Evolutionary conservation across 2,113 vertebrate genomes (phyloP).

Genomic region (Sturnira hondurensis): DNA sequence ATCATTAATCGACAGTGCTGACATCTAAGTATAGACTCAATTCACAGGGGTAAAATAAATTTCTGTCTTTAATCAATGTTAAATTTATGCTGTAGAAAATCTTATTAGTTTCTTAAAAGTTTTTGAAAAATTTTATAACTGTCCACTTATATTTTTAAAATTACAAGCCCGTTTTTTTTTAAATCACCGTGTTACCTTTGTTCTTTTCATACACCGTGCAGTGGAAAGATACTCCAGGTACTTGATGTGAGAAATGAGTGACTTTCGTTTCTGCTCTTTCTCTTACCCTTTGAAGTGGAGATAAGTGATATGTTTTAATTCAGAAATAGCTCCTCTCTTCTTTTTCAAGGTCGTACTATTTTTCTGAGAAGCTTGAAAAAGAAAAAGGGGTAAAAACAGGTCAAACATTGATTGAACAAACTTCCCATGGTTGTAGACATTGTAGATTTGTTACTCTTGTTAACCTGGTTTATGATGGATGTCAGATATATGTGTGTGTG

Average conservation of each 20-base stretch:
- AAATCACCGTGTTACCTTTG: not conserved
- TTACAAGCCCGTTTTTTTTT: not conserved
- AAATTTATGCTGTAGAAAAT: not conserved
- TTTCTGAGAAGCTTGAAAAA: not conserved
- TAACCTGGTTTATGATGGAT: not conserved
- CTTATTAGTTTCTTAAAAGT: not conserved
- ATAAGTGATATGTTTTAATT: not conserved
- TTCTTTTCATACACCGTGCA: not conserved
- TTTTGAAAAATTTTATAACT: not conserved
- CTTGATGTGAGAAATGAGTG: not conserved
- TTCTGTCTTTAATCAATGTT: not conserved
- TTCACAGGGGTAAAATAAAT: not conserved
- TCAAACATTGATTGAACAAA: not conserved
- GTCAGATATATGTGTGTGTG: not conserved
- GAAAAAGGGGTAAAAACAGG: not conserved
- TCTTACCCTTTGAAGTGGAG: not conserved
- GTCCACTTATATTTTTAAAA: not conserved
- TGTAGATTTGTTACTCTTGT: not conserved
- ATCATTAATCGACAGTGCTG: not conserved
- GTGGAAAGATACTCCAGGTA: not conserved
- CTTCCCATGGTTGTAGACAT: not conserved
- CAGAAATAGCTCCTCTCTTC: not conserved
- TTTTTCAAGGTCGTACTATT: not conserved
- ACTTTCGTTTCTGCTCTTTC: not conserved
- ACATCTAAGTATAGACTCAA: not conserved